A percentile compares a stretch with the other conserved stretches of the same genome.
These are phyloP conservation scores for Trichogramma evanescens DNA, from an alignment of 2,888 invertebrate genomes.

Conservation along the genomic window DNA sequence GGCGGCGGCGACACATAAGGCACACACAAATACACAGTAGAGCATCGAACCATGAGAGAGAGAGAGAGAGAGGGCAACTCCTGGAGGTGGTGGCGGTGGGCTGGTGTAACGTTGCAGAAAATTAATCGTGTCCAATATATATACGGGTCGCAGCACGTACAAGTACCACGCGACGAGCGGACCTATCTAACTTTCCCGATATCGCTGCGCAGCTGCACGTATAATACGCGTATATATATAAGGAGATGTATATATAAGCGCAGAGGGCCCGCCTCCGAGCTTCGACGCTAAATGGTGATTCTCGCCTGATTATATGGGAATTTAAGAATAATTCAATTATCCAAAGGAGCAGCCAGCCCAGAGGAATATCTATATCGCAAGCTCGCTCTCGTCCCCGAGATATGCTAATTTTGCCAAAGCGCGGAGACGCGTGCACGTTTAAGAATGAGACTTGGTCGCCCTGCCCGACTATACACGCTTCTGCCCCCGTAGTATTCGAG, in stretches of 20 bases:
- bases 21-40: constrained; percentile 14
- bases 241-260: too few relatives aligned
- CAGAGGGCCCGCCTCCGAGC: too few relatives aligned
- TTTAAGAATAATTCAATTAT: constrained; percentile 49
- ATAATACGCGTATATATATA: neutral
- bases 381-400: constrained; percentile 39
- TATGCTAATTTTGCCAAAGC: constrained; percentile 43
- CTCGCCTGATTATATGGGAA: constrained; percentile 48
- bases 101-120: constrained; percentile 43
- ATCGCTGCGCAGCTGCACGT: constrained; percentile 11
- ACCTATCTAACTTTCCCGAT: constrained; percentile 10
- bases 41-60: neutral
- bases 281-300: constrained; percentile 35
- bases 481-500: too few relatives aligned
- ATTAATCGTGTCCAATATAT: constrained; percentile 42
- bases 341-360: too few relatives aligned
- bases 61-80: constrained; percentile 16
- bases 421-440: too few relatives aligned
- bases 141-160: constrained; percentile 19
- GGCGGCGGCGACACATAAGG: constrained; percentile 22
- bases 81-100: constrained; percentile 17
- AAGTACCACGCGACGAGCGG: constrained; percentile 18
- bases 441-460: too few relatives aligned
- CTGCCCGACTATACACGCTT: too few relatives aligned
- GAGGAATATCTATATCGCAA: too few relatives aligned